Evolutionary conservation across 1,140 invertebrate species (phyloP), one percentile per base, ranked within the genome.

Genomic region (Andricus grossulariae): DNA sequence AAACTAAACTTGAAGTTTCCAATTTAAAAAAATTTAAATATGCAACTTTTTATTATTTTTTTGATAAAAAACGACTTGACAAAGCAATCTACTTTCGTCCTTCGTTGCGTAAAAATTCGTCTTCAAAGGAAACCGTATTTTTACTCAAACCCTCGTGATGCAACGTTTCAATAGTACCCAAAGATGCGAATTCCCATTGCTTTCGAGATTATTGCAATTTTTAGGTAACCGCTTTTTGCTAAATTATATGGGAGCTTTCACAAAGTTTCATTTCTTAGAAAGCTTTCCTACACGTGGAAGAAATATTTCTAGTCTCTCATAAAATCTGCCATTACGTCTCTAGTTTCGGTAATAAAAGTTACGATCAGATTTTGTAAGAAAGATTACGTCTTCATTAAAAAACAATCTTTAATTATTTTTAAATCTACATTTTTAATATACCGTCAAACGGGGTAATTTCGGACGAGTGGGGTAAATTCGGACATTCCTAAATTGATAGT

Each of bases 171-270:
- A 45, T 45, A 11, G 0, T 11, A 10, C 39, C 39, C 16, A 16
- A 7, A 15, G n/a, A 66, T 8, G 60, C 39, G 57, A 66, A 66
- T 12, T 32, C 13, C 25, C 15, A 21, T 25, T n/a, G 25, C 32
- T 66, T 66, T 39, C 25, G 21, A 32, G 32, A 39, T 66, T 66
- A 66, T 66, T 66, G 60, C 60, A 45, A 66, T 66, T 66, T 66
- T 66, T 66, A 66, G 60, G 15, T 66, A 66, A 66, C 60, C 15
- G 60, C 21, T 66, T 39, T 13, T 21, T 66, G 32, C 39, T 66
- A 66, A 66, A 66, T 66, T 66, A 66, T 45, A 16, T n/a, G 32
- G 32, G 60, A 66, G 60, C 60, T 66, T 66, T 39, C 16, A 66
- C 25, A 32, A 32, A 66, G 6, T 32, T 66, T 66, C 32, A 66